A percentile compares a stretch with the other conserved stretches of the same genome.
phyloP scores from a whole-genome alignment of 2,113 vertebrate genomes.

The Toxotes chatareus region DNA sequence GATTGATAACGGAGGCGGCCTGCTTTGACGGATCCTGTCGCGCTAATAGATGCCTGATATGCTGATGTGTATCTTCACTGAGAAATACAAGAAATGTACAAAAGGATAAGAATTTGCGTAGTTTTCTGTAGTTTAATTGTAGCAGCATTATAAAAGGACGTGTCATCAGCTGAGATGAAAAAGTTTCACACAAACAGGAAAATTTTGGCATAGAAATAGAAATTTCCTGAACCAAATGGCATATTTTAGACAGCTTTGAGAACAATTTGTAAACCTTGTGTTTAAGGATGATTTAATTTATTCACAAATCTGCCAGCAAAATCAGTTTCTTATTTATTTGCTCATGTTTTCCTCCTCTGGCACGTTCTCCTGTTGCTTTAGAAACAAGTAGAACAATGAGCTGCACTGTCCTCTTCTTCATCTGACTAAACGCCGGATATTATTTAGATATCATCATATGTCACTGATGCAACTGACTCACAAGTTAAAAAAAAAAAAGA shows the following conservation, averaged over 20 bases:
- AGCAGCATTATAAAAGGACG: neutral
- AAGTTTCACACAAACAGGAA: neutral
- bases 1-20: constrained; percentile 72
- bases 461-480: neutral
- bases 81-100: neutral
- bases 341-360: neutral
- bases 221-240: neutral
- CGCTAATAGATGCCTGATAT: constrained; percentile 41
- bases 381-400: neutral
- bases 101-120: neutral
- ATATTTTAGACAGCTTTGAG: neutral
- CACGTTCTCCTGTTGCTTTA: neutral
- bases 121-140: neutral
- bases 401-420: neutral
- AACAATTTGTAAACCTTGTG: neutral
- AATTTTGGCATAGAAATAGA: neutral
- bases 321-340: neutral
- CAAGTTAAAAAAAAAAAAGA: neutral
- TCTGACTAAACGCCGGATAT: constrained; percentile 19
- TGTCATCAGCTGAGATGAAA: neutral
- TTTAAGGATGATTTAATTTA: neutral
- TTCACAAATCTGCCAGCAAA: neutral
- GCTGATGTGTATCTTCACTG: constrained; percentile 14
- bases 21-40: constrained; percentile 65
- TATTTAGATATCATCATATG: neutral